These are phyloP conservation scores for Gila orcuttii DNA, from an alignment of 2,113 vertebrate genomes.

Conservation along the genomic window DNA sequence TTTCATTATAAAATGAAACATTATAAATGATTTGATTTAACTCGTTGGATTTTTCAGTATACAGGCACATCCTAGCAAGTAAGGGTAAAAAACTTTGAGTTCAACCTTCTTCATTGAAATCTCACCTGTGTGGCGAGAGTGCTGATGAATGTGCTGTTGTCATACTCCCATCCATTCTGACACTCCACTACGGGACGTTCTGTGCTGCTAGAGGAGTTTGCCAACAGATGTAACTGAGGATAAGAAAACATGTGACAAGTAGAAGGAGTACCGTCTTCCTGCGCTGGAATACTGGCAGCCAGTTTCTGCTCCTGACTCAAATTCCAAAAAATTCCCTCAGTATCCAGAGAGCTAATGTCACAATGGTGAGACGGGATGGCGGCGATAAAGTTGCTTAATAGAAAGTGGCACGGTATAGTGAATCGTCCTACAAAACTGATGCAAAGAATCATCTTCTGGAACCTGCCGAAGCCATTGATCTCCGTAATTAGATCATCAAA, in stretches of 20 bases:
- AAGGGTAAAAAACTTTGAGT: not conserved
- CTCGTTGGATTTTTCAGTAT: not conserved
- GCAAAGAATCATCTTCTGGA: conserved; percentile 76
- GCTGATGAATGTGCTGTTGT: conserved; percentile 81
- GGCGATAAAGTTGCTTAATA: conserved; percentile 55
- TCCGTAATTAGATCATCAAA: conserved; percentile 84
- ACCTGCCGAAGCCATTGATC: conserved; percentile 81
- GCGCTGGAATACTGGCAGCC: conserved; percentile 72
- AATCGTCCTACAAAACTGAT: conserved; percentile 74
- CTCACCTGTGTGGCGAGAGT: conserved; percentile 86
- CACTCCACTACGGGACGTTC: conserved; percentile 68
- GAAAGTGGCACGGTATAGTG: conserved; percentile 58
- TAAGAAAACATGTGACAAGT: conserved; percentile 81
- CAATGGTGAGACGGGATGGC: conserved; percentile 56
- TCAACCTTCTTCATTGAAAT: not conserved
- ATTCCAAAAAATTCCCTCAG: conserved; percentile 67
- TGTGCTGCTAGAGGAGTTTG: conserved; percentile 65
- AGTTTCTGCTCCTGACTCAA: conserved; percentile 72
- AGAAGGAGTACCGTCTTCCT: conserved; percentile 68
- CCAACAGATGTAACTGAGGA: conserved; percentile 75
- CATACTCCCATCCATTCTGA: conserved; percentile 82
- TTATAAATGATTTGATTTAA: not conserved
- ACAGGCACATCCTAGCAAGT: not conserved
- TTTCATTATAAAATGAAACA: too few species aligned
- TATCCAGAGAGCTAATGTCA: conserved; percentile 58